phyloP scores from a whole-genome alignment of 1,140 invertebrate species.

The Galleria mellonella region DNA sequence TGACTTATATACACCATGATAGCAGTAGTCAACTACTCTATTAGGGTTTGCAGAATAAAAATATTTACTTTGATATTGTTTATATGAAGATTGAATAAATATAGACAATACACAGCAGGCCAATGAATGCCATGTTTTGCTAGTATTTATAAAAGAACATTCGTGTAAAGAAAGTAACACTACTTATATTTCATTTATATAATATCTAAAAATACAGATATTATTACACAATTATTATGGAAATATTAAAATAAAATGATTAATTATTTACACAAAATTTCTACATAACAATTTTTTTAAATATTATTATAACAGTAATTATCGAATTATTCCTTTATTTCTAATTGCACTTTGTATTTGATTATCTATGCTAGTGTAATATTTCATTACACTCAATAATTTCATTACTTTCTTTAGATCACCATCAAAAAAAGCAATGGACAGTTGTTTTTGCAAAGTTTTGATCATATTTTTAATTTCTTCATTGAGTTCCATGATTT shows the following conservation, averaged over 20 bases:
- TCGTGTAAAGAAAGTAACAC: too few species aligned
- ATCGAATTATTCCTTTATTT: constrained; percentile 81
- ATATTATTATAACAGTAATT: constrained; percentile 5
- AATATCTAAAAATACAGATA: background rate
- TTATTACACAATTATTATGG: background rate
- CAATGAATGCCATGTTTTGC: too few species aligned
- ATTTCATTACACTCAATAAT: constrained; percentile 85
- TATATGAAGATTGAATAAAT: too few species aligned
- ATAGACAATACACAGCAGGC: too few species aligned
- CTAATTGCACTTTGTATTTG: constrained; percentile 84
- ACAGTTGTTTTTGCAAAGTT: constrained; percentile 74
- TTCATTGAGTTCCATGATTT: constrained; percentile 77
- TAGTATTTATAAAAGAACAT: too few species aligned
- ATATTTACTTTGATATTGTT: too few species aligned
- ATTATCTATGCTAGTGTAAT: constrained; percentile 85
- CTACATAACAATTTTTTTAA: too few species aligned
- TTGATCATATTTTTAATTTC: constrained; percentile 77
- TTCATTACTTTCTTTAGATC: constrained; percentile 78
- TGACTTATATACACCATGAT: too few species aligned
- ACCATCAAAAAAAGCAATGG: constrained; percentile 77
- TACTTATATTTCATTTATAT: background rate
- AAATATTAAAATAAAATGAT: too few species aligned
- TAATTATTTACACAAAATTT: too few species aligned
- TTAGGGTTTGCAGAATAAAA: too few species aligned
- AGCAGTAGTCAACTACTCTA: too few species aligned